Base-by-base conservation (phyloP, 2,113 vertebrate species). In the Actenoides hombroni region DNA sequence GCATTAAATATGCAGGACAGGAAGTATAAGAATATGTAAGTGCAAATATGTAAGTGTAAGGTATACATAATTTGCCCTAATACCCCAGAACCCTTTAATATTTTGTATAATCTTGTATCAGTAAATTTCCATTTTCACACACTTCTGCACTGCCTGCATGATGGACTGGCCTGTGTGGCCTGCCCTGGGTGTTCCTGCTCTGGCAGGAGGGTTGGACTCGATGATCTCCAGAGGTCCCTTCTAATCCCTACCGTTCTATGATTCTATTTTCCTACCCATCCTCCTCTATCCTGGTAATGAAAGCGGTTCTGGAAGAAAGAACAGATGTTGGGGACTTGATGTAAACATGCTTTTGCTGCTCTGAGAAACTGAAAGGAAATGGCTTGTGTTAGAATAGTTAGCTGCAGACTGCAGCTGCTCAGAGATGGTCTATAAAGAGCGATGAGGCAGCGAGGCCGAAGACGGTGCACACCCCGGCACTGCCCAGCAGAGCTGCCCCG, bases 301-400 rank as follows among this genome's bases (percentile, higher is more conserved):
- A 92, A 86, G 44, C 1, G 0, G 37, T 53, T 88, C 92, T 92
- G 88, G 71, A 88, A 93, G 78, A 87, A 83, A 76, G 75, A 80
- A 61, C 44, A 90, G 67, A 37, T 74, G 54, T 83, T 67, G 67
- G 76, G 37, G 40, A 83, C 59, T 69, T 25, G 31, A 61, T 76
- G 28, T 37, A 80, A 88, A 77, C 46, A 40, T 16, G 25, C 5
- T 83, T 94, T 93, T 74, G 42, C 37, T 83, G 63, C 63, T 90
- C 59, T 83, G 88, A 77, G 60, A 83, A 93, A 42, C 17, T 44
- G 37, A 90, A 93, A 90, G 67, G 49, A 90, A 95, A 94, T 86
- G 10, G n/a, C n/a, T 90, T 85, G 23, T 70, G 28, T 49, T 80
- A 37, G 64, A 90, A 53, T 21, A 69, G 33, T n/a, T 28, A 78